Conservation (phyloP, 2,113 vertebrate genomes). For the Dendrocopos noguchii region DNA sequence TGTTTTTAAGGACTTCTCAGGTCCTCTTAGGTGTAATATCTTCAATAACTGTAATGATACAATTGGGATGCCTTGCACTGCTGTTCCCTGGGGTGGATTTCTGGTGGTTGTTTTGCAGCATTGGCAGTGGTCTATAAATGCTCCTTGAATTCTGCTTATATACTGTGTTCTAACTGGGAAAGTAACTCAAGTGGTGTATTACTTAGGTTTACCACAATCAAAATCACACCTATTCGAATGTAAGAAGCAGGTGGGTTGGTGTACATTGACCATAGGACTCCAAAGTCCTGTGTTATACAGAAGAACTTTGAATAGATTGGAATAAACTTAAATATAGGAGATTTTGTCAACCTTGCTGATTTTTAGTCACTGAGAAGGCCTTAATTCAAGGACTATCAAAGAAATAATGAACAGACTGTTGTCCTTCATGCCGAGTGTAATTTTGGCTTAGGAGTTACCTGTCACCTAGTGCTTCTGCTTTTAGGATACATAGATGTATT, state of each 20-base stretch:
- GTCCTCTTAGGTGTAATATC: not conserved
- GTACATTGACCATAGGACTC: accelerated
- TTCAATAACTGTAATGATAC: not conserved
- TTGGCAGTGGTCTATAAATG: not conserved
- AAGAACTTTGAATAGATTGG: not conserved
- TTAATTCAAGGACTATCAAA: not conserved
- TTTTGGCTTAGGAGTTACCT: not conserved
- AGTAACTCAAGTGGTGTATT: not conserved
- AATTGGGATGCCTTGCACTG: not conserved
- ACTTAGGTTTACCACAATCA: not conserved
- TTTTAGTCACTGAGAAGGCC: not conserved
- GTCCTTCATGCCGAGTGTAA: not conserved
- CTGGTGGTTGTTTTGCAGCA: not conserved
- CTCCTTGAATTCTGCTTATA: not conserved
- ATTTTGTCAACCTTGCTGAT: not conserved
- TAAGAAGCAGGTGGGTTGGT: not conserved
- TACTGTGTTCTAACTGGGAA: not conserved
- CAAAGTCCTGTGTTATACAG: not conserved
- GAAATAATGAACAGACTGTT: not conserved
- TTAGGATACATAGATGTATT: not conserved
- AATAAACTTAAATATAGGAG: not conserved
- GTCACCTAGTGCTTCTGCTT: not conserved
- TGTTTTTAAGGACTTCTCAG: not conserved
- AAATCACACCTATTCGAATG: not conserved
- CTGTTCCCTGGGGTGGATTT: not conserved